phyloP scores from a whole-genome alignment of 1,140 invertebrate species.

The Dreissena polymorpha region DNA sequence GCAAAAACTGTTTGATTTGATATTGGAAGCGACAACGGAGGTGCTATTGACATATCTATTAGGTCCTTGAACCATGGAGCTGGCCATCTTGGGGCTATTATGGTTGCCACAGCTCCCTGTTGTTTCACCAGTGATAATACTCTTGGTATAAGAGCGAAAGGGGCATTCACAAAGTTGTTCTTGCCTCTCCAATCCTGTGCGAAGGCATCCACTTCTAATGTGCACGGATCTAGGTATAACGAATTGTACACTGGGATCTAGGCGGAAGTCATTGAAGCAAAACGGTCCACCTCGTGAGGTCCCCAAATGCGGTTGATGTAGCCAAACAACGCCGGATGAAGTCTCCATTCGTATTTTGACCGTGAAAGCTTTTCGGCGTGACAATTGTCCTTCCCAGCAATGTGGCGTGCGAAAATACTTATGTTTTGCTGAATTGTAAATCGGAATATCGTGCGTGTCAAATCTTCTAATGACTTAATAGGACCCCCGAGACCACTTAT shows the following conservation, averaged over 20 bases:
- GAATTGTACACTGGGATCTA: constrained; percentile 14
- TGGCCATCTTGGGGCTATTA: not conserved
- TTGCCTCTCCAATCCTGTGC: too few species aligned
- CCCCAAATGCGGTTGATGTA: too few species aligned
- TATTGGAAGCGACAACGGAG: not conserved
- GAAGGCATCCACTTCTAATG: constrained; percentile 15
- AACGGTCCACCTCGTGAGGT: not conserved
- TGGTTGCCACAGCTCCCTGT: too few species aligned
- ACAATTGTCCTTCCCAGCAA: too few species aligned
- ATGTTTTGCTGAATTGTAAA: not conserved
- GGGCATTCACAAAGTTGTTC: too few species aligned
- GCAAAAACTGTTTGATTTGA: too few species aligned
- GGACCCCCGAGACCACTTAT: not conserved
- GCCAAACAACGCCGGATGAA: not conserved
- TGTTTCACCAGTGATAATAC: too few species aligned
- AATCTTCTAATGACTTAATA: not conserved
- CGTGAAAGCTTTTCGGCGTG: not conserved
- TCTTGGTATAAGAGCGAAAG: too few species aligned
- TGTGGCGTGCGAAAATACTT: not conserved
- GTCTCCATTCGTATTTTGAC: constrained; percentile 1
- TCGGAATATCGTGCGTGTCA: not conserved
- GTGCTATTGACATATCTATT: not conserved
- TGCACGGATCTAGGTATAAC: not conserved
- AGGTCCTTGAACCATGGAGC: constrained; percentile 9
- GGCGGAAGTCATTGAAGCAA: not conserved